A percentile compares a stretch with the other conserved stretches of the same genome.
These are phyloP conservation scores for Odontamblyopus lacepedii DNA, from an alignment of 2,797 vertebrate genomes.

Conservation along the genomic window DNA sequence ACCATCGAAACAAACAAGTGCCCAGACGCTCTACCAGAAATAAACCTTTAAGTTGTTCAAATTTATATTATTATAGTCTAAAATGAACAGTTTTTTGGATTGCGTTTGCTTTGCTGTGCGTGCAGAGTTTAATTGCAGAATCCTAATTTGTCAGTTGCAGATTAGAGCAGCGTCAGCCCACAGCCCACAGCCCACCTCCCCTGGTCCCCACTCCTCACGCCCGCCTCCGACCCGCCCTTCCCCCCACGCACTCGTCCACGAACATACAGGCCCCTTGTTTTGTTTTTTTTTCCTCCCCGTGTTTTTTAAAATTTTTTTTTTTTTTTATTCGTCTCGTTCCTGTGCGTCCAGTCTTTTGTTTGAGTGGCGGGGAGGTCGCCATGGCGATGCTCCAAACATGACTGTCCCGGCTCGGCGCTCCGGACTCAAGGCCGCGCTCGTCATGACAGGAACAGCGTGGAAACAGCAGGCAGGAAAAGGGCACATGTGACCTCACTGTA, in stretches of 20 bases:
- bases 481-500: conserved; percentile 36
- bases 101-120: neutral
- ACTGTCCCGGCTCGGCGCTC: conserved; percentile 17
- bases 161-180: conserved; percentile 52
- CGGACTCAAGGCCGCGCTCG: conserved; percentile 67
- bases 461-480: conserved; percentile 42
- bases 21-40: too few relatives aligned
- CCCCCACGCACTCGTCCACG: conserved; percentile 17
- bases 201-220: conserved; percentile 36
- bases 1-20: too few relatives aligned
- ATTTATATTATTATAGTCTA: too few relatives aligned
- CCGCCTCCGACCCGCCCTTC: conserved; percentile 51
- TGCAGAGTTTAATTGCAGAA: conserved; percentile 20
- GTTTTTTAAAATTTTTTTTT: too few relatives aligned
- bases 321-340: conserved; percentile 50
- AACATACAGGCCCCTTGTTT: conserved; percentile 68
- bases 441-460: conserved; percentile 61
- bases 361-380: conserved; percentile 48
- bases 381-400: conserved; percentile 61
- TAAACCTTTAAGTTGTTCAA: too few relatives aligned
- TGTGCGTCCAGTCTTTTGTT: conserved; percentile 68
- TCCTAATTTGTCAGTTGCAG: conserved; percentile 40
- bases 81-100: neutral
- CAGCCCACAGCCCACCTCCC: conserved; percentile 43
- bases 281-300: conserved; percentile 1